Conservation (phyloP, 2,797 vertebrate genomes). For the Tragelaphus eurycerus region DNA sequence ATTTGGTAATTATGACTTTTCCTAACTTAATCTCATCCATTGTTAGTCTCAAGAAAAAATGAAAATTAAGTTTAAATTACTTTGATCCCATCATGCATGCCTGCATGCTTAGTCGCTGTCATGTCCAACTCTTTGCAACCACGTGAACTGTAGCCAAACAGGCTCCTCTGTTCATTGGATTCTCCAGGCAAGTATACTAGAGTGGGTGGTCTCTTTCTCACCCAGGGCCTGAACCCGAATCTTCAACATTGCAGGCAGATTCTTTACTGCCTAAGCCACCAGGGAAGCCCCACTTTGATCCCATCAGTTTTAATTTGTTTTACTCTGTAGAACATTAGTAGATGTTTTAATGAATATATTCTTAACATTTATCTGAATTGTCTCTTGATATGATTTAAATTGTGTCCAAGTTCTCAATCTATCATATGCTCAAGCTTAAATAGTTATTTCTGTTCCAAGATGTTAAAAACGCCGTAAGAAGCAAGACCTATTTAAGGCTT, state of each 20-base stretch:
- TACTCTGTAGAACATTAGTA: conserved; percentile 74
- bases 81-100: conserved; percentile 64
- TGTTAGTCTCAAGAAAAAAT: conserved; percentile 55
- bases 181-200: not conserved
- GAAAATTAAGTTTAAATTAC: conserved; percentile 73
- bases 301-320: conserved; percentile 79
- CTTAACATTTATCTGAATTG: conserved; percentile 75
- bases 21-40: conserved; percentile 56
- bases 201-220: not conserved
- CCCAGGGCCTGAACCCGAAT: not conserved
- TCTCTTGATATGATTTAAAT: conserved; percentile 62
- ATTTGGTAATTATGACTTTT: conserved; percentile 60
- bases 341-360: conserved; percentile 71
- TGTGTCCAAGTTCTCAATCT: conserved; percentile 52
- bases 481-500: not conserved
- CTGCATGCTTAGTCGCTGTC: not conserved
- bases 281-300: conserved; percentile 52
- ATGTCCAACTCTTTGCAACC: not conserved
- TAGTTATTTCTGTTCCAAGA: conserved; percentile 60
- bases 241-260: not conserved
- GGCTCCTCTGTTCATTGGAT: not conserved
- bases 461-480: conserved; percentile 53
- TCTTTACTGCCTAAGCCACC: not conserved
- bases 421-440: conserved; percentile 54
- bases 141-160: not conserved